These are phyloP conservation scores for Apotomis capreana DNA, from an alignment of 2,888 invertebrate species.

Conservation along the genomic window DNA sequence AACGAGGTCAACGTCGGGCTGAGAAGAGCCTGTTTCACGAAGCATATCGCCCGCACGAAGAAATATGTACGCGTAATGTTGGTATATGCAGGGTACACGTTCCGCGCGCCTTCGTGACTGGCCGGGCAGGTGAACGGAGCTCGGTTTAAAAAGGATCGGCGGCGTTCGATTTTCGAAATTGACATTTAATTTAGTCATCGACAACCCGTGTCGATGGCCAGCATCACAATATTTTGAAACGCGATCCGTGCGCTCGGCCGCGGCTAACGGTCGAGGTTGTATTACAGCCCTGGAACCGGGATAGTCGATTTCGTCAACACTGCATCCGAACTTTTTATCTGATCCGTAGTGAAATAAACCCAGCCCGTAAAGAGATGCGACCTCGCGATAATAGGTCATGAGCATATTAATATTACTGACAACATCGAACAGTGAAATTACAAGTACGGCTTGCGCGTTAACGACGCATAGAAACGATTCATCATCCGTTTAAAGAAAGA, in stretches of 20 bases:
- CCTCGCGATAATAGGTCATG: slow-evolving; percentile 75
- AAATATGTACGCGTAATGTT: slow-evolving; percentile 58
- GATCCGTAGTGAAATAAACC: slow-evolving; percentile 71
- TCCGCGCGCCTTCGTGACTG: slow-evolving; percentile 64
- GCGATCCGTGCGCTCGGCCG: slow-evolving; percentile 54
- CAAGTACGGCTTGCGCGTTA: slow-evolving; percentile 72
- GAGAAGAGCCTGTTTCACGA: slow-evolving; percentile 64
- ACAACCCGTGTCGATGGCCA: slow-evolving; percentile 51
- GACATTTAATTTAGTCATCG: slow-evolving; percentile 61
- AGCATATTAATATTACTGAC: slow-evolving; percentile 79
- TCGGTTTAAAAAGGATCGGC: slow-evolving; percentile 47
- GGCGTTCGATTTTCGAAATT: slow-evolving; percentile 59
- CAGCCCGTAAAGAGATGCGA: slow-evolving; percentile 68
- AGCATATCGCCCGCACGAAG: slow-evolving; percentile 64
- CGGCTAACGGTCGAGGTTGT: slow-evolving; percentile 60
- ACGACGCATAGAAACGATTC: slow-evolving; percentile 76
- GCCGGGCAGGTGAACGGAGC: slow-evolving; percentile 64
- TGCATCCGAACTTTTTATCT: slow-evolving; percentile 70
- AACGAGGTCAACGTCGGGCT: slow-evolving; percentile 69
- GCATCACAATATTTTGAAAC: slow-evolving; percentile 76
- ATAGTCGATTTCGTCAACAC: slow-evolving; percentile 53
- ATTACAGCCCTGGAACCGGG: slow-evolving; percentile 54
- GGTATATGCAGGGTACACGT: slow-evolving; percentile 57
- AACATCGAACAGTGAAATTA: slow-evolving; percentile 76
- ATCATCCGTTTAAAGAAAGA: slow-evolving; percentile 74